Base-by-base conservation (phyloP, 1,140 invertebrate species). In the Micrasema longulum region DNA sequence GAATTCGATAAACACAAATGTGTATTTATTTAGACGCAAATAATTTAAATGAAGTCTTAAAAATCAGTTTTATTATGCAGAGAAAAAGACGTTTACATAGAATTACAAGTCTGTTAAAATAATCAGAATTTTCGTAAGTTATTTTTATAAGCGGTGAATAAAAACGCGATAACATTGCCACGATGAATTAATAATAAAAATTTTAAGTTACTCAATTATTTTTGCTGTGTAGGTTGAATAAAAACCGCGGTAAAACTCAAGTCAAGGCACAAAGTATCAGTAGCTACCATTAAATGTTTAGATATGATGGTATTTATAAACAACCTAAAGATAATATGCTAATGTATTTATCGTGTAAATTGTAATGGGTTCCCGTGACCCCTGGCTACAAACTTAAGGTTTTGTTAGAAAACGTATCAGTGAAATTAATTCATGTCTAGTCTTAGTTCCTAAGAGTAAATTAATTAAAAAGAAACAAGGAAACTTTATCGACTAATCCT, bases 261-360 rank as follows among this genome's bases (percentile, higher is more conserved):
- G 18, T 41, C 7, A n/a, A n/a, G n/a, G 26, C 7, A 31, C 26
- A 31, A 31, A 31, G 26, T 31, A 31, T 31, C 26, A 7, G 26
- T 31, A 26, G 23, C 50, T n/a, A 41, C 55, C 55, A 41, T 11
- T 16, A n/a, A 43, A 53, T 31, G 50, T 14, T 26, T 35, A 53
- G 50, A 53, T 35, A 53, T 22, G 16, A 35, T 22, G 11, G 36
- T n/a, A 60, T 60, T 60, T 22, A 60, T 38, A 60, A 22, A 41
- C 9, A 60, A 38, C 55, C 35, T n/a, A 38, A 60, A 64, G 60
- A 55, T 69, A 73, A 64, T 65, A 73, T 70, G 67, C 53, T 74
- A 74, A 74, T 74, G 72, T 63, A 67, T 74, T 74, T 74, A 70
- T 70, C 72, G 72, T 74, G 72, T 74, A 57, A 69, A 52, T 36